These are phyloP conservation scores for Poecilia wingei DNA, from an alignment of 2,797 vertebrate genomes.

Conservation along the genomic window DNA sequence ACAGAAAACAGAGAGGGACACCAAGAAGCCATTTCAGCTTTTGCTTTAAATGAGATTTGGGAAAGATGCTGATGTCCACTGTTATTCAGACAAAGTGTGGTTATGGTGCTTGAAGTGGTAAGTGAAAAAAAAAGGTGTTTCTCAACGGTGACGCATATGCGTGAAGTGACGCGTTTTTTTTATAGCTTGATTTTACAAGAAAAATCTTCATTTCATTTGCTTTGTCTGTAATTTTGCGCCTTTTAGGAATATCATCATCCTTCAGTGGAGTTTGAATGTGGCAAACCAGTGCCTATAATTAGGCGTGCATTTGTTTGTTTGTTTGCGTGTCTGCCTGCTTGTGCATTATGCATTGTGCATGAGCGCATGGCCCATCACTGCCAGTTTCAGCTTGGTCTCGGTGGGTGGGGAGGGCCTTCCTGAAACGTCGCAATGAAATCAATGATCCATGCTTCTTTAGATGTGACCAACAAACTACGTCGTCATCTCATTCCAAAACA, in stretches of 20 bases:
- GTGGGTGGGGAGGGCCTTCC: constrained; percentile 78
- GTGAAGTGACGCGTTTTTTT: constrained; percentile 18
- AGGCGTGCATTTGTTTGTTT: constrained; percentile 69
- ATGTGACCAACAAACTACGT: constrained; percentile 81
- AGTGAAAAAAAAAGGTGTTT: neutral
- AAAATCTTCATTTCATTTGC: constrained; percentile 41
- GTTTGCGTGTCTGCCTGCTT: constrained; percentile 58
- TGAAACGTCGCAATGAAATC: constrained; percentile 77
- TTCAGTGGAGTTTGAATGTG: constrained; percentile 79
- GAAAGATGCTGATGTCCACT: neutral
- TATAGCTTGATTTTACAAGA: constrained; percentile 33
- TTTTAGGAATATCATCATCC: constrained; percentile 70
- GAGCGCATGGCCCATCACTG: constrained; percentile 76
- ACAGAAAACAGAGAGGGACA: neutral
- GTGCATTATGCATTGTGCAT: constrained; percentile 53
- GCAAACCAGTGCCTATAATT: constrained; percentile 81
- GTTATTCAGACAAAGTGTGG: neutral
- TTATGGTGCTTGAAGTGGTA: neutral
- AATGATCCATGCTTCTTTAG: constrained; percentile 77
- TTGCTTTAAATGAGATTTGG: neutral
- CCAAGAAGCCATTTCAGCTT: neutral
- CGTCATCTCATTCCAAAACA: constrained; percentile 71
- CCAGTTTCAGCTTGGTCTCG: constrained; percentile 83
- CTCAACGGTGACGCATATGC: constrained; percentile 22
- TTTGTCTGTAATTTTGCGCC: constrained; percentile 49